Evolutionary conservation across 2,113 vertebrate species (phyloP), one percentile per base, ranked within the genome.

Genomic region (Xiphias gladius): DNA sequence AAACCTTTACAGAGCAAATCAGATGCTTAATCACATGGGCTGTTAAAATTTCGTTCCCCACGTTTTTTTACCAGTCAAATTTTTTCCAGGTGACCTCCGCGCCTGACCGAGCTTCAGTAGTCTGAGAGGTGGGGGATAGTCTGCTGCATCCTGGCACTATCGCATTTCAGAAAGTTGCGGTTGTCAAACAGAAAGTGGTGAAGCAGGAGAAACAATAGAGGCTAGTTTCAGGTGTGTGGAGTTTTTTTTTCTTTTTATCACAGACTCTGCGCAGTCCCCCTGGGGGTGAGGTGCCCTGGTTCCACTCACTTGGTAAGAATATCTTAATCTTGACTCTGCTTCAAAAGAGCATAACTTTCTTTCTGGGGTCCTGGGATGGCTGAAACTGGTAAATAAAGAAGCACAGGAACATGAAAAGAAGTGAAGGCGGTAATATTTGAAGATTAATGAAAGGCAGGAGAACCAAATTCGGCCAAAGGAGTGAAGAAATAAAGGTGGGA

Each of bases 301-400:
- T 88, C 85, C 69, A 35, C 79, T 82, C 81, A 26, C 83, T 75
- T 57, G 46, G 84, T 82, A 74, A 90, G 78, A 84, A 88, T 83
- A 86, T 88, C 87, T 90, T 87, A 82, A 91, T 88, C 87, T 63
- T 20, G 73, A 79, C 48, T 74, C 35, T 7, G 69, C 74, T 82
- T 69, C 26, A 76, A 80, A 84, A 76, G 76, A 74, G 69, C 30
- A 16, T 2, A 14, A 39, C 46, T 71, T 63, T 66, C 63, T 77
- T 39, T 76, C 73, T 61, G 58, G 71, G 84, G 69, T 59, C 19
- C 70, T 76, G 77, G 57, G 86, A 76, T 1, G 19, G 39, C 62
- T 78, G 52, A 37, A 57, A 55, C 20, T 0, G 1, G 78, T 80
- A 86, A 87, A 75, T 73, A 71, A 75, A 89, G 87, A 87, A 39